Conservation (phyloP, 2,888 invertebrate genomes). For the Pristionchus fissidentatus region DNA sequence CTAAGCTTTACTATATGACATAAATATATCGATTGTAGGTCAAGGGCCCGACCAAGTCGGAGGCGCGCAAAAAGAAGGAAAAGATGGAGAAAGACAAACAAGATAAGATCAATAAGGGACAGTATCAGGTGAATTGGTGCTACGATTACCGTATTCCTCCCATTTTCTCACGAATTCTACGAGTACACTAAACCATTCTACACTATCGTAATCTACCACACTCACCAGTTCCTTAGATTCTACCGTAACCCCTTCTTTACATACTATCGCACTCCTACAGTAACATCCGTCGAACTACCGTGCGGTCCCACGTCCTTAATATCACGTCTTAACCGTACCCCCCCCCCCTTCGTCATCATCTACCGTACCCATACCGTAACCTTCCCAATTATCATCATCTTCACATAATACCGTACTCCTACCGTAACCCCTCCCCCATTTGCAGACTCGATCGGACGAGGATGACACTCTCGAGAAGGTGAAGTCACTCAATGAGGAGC, state of each 20-base stretch:
- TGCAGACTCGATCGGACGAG: slow-evolving; percentile 18
- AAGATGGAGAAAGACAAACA: slow-evolving; percentile 22
- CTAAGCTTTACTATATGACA: too few species aligned
- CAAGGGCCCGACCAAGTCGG: slow-evolving; percentile 29
- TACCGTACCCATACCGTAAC: neutral
- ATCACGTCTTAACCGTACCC: too few species aligned
- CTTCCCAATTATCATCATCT: too few species aligned
- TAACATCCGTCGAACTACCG: too few species aligned
- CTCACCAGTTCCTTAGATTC: too few species aligned
- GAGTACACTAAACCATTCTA: too few species aligned
- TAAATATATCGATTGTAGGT: slow-evolving; percentile 28
- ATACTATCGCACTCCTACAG: neutral
- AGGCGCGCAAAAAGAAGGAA: neutral
- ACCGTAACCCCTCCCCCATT: too few species aligned
- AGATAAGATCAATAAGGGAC: slow-evolving; percentile 23
- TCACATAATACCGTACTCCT: neutral
- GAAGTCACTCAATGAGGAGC: slow-evolving; percentile 14
- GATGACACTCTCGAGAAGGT: slow-evolving; percentile 39
- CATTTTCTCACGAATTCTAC: too few species aligned
- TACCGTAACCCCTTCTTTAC: neutral
- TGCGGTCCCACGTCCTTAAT: too few species aligned
- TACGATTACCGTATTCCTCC: neutral
- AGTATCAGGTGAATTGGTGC: neutral
- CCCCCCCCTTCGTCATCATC: neutral
- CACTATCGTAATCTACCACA: too few species aligned